phyloP scores from a whole-genome alignment of 2,888 invertebrate genomes.

The Stegana nigrithorax region DNA sequence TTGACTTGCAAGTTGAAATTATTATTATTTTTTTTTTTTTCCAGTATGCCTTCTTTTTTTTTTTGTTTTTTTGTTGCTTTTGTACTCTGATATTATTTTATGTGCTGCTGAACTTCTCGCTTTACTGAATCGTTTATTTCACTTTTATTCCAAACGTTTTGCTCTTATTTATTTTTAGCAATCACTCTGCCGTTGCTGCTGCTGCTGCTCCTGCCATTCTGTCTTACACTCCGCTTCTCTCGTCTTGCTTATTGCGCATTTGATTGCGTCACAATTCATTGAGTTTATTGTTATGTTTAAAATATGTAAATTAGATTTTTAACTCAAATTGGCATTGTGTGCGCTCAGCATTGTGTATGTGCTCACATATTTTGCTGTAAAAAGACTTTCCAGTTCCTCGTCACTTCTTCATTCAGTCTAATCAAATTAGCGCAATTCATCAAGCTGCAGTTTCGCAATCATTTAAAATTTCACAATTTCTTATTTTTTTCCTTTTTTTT shows the following conservation, averaged over 20 bases:
- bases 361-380: neutral
- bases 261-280: constrained; percentile 52
- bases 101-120: neutral
- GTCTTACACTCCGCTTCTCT: neutral
- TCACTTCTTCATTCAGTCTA: too few species aligned
- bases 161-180: constrained; percentile 1
- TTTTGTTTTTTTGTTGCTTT: neutral
- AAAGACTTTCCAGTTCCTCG: neutral
- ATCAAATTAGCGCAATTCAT: constrained; percentile 12
- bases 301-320: constrained; percentile 59
- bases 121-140: constrained; percentile 14
- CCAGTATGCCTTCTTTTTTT: neutral
- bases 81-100: neutral
- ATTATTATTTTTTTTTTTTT: neutral
- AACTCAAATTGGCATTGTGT: constrained; percentile 29
- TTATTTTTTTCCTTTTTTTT: too few species aligned
- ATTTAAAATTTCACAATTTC: too few species aligned
- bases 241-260: constrained; percentile 11
- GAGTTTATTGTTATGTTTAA: constrained; percentile 55
- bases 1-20: neutral
- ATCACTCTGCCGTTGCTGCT: neutral
- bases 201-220: neutral
- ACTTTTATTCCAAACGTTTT: constrained; percentile 1
- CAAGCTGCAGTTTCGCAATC: constrained; percentile 3
- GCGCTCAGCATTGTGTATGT: neutral